phyloP scores from a whole-genome alignment of 2,797 vertebrate species.

The Rhabdophis nuchalis region DNA sequence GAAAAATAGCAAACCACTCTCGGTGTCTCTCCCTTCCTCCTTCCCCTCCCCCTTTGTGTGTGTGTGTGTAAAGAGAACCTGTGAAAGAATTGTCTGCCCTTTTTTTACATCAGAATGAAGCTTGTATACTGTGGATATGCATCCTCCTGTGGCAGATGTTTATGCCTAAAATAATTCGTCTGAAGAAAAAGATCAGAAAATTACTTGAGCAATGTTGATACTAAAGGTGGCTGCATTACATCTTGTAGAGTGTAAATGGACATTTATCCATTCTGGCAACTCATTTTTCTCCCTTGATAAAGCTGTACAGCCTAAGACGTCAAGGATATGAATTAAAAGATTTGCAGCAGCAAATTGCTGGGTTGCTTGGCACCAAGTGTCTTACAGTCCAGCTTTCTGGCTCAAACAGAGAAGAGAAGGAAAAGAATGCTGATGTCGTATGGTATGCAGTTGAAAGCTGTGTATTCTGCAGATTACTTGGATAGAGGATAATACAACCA shows the following conservation, averaged over 20 bases:
- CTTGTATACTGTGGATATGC: background rate
- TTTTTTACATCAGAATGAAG: background rate
- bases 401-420: constrained; percentile 17
- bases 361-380: constrained; percentile 8
- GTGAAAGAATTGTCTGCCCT: background rate
- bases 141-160: background rate
- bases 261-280: constrained; percentile 26
- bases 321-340: constrained; percentile 18
- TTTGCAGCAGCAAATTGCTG: constrained; percentile 31
- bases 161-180: background rate
- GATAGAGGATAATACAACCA: constrained; percentile 22
- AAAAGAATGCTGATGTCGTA: background rate
- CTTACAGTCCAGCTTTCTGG: background rate
- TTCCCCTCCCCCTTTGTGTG: no score
- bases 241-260: background rate
- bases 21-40: background rate
- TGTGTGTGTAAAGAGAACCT: background rate
- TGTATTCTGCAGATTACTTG: background rate
- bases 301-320: background rate
- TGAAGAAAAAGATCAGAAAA: background rate
- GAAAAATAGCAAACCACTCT: background rate
- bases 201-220: background rate
- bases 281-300: constrained; percentile 17
- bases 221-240: background rate
- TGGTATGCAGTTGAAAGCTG: background rate